Base-by-base conservation (phyloP, 92 coral and sea anemone species). In the Siderastrea radians region DNA sequence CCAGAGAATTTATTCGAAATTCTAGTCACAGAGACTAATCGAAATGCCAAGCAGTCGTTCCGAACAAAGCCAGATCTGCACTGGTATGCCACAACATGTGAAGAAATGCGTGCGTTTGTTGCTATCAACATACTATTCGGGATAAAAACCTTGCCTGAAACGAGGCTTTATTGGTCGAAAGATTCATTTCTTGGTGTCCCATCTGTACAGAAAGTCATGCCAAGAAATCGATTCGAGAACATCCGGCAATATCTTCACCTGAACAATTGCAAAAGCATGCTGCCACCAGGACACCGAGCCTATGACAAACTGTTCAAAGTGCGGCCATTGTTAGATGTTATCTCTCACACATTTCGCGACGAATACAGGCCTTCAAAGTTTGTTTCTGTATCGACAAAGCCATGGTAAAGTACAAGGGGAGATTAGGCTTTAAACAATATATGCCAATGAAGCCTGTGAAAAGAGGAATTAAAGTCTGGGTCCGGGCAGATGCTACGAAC, bases 361-460 rank as follows among this genome's bases (percentile, higher is more conserved):
- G 82, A 74, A 64, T 84, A 84, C 74, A 59, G 50, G n/a, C 82
- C 81, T 16, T 55, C 58, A 10, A 26, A 72, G 43, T 11, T 54
- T 4, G 47, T 49, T 50, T 16, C 49, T n/a, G n/a, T n/a, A 72
- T 83, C 15, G 82, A 88, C 47, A 74, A 89, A 76, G 92, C 48
- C 7, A 61, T 89, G 72, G 71, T 89, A 1, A 83, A 83, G 55
- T 83, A 12, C 65, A 89, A 75, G 53, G 93, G 93, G 14, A 12
- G 80, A 48, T 71, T 86, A 65, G 90, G 87, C 6, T 78, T 90
- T 63, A 90, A 80, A 46, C 93, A 90, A 51, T 90, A 90, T 62
- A 79, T 90, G 87, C 93, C 93, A 1, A 45, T 78, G 81, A 90
- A 90, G 53, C 87, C 90, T 1, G 69, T 74, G 3, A 90, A 90